phyloP scores from a whole-genome alignment of 2,888 invertebrate species.

The Epinotia ramella region DNA sequence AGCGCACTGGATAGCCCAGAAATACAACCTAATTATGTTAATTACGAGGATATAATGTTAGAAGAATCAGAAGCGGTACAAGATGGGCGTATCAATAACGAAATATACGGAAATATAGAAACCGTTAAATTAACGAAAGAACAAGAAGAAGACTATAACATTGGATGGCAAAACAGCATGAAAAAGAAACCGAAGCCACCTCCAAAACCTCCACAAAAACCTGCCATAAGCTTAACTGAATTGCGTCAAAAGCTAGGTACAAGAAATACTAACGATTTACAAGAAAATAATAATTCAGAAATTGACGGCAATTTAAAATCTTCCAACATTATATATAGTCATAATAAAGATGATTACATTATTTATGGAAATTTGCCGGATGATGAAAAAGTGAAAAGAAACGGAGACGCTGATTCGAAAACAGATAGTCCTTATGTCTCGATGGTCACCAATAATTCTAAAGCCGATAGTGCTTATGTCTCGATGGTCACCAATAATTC shows the following conservation, averaged over 20 bases:
- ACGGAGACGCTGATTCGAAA: constrained; percentile 27
- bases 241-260: constrained; percentile 16
- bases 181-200: constrained; percentile 58
- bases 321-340: neutral
- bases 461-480: neutral
- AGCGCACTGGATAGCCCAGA: neutral
- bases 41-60: constrained; percentile 6
- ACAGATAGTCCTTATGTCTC: constrained; percentile 11
- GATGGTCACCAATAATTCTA: neutral
- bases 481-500: neutral
- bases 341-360: neutral
- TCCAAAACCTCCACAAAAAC: constrained; percentile 52
- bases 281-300: neutral
- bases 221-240: constrained; percentile 20
- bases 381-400: constrained; percentile 56
- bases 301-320: constrained; percentile 3
- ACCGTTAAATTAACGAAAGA: constrained; percentile 6
- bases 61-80: neutral
- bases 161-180: constrained; percentile 40
- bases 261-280: neutral
- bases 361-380: constrained; percentile 56
- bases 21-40: constrained; percentile 22
- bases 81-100: neutral
- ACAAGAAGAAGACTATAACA: neutral
- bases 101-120: constrained; percentile 37